Evolutionary conservation across 1,140 invertebrate species (phyloP), one percentile per base, ranked within the genome.

Genomic region (Drosophila grimshawi): DNA sequence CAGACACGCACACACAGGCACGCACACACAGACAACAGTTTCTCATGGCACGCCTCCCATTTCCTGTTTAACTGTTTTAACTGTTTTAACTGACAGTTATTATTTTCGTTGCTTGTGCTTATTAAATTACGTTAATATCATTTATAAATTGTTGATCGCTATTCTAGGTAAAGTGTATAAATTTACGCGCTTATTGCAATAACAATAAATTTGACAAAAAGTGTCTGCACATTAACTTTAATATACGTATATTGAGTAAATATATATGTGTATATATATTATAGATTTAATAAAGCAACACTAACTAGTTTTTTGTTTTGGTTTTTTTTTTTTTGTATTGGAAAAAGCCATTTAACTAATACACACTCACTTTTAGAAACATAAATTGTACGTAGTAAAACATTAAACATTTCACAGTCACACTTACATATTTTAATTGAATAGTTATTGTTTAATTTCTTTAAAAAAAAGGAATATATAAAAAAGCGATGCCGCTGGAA

Each of bases 171-270:
- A 48, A 27, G 64, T 52, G 30, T 35, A 27, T 19, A 71, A 51
- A 63, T 62, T 52, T 66, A 66, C 48, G 61, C 43, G 48, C 41
- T 59, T 11, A 10, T 29, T n/a, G 37, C 49, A 62, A 65, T 59
- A 63, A 66, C 43, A 56, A 83, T 76, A 83, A 73, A 65, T 61
- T 60, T 78, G 81, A 66, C 80, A 76, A 82, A 82, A 82, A 82
- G 78, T 78, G 82, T 39, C 62, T 57, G 51, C 71, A 76, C 68
- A 65, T 32, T 41, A 66, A 76, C 65, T 60, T 46, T 37, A 77
- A 11, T 67, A 66, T 60, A 70, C 41, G 64, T 33, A 69, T 61
- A 49, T 66, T 39, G 61, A 57, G 27, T 29, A 61, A 1, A n/a
- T 52, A 39, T 7, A 53, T 48, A 6, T 41, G 10, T 41, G 5